These are phyloP conservation scores for Notarius quadriscutis DNA, from an alignment of 2,113 vertebrate genomes.

Conservation along the genomic window DNA sequence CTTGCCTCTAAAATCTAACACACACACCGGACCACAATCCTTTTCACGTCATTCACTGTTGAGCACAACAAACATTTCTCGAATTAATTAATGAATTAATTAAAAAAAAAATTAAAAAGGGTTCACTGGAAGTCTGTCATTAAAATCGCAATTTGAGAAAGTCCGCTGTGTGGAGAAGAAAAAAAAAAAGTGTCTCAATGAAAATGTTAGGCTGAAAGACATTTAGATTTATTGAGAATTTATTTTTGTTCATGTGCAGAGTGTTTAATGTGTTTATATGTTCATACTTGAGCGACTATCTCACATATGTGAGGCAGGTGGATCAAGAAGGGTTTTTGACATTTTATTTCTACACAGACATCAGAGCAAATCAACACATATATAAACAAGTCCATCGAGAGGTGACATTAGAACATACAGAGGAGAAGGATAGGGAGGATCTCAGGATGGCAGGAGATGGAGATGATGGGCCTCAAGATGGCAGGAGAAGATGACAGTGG, in stretches of 20 bases:
- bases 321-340: neutral
- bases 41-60: neutral
- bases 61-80: neutral
- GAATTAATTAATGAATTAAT: neutral
- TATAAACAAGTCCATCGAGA: no score
- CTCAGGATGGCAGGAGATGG: neutral
- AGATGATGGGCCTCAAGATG: neutral
- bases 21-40: neutral
- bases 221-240: neutral
- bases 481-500: neutral
- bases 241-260: neutral
- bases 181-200: neutral
- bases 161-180: neutral
- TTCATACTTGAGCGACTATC: neutral
- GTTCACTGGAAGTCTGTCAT: neutral
- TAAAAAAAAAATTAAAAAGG: neutral
- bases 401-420: no score
- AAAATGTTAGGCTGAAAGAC: no score
- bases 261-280: neutral
- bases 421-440: neutral
- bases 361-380: no score
- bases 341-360: no score
- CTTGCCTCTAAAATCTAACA: conserved; percentile 48
- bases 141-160: neutral
- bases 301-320: neutral